Base-by-base conservation (phyloP, 2,113 vertebrate genomes). In the Prolemur simus region DNA sequence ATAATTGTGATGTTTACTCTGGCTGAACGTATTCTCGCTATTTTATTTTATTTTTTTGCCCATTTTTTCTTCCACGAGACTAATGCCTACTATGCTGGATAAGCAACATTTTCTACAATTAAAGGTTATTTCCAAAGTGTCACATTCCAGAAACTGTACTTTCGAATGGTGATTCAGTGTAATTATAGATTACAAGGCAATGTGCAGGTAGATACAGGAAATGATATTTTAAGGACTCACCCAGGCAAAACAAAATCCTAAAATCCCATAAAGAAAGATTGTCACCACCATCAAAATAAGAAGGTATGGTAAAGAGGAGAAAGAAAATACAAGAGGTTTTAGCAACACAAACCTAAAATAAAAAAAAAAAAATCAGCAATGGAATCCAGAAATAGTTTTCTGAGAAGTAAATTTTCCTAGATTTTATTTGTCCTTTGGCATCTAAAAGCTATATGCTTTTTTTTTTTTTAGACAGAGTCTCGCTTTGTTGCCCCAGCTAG, bases 51-150 rank as follows among this genome's bases (percentile, higher is more conserved):
- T 56, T 18, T 29, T n/a, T 47, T 71, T 27, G 63, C 29, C 17
- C 13, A 37, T 18, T 34, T 27, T 94, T 66, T 71, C 64, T 37
- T 76, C 23, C 15, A 18, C 21, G 42, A 52, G 56, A 89, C 32
- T 74, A 85, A 86, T 2, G 2, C n/a, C 45, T 54, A 37, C 21
- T 80, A 63, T 47, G 12, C 56, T 9, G 14, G 25, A 68, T 76
- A 89, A 92, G 56, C 78, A 82, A 86, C 42, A 80, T 60, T 89
- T 96, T 86, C 15, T 60, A 49, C 73, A 89, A 86, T 66, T 66
- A 69, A 89, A 64, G 32, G 76, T 89, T 94, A 85, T 96, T 94
- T 96, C 56, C 42, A 27, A 89, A 86, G 92, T 69, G 58, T 92
- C 42, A n/a, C 47, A 76, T 94, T 96, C 66, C 56, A 74, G 39